Evolutionary conservation across 2,888 invertebrate genomes (phyloP), one percentile per base, ranked within the genome.

Genomic region (Notodonta dromedarius): DNA sequence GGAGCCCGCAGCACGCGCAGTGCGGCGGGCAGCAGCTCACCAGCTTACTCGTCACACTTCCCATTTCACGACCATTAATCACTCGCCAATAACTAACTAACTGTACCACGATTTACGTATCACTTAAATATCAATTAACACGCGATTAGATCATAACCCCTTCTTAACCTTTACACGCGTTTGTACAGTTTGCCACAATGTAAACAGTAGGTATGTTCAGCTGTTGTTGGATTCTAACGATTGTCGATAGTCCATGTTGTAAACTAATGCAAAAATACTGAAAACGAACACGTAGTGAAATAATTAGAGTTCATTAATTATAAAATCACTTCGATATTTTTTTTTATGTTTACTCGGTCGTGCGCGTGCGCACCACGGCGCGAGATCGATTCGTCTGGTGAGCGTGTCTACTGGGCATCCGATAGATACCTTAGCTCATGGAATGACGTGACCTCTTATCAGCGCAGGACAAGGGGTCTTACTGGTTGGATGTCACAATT

Each of bases 1-100:
- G 67, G 40, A 74, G 58, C 48, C 81, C 79, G 65, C 88, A 88
- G 70, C 89, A 90, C 44, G 67, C 56, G 58, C 85, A 85, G 48
- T 80, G 70, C 13, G 81, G 74, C 1, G 83, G 81, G 64, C 87
- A 90, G 65, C 67, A 82, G 9, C 74, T 70, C 8, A 73, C 74
- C 58, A 92, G 58, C 71, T 87, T 91, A 69, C 90, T 92, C 73
- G 82, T 87, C 66, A 88, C 88, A 65, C 82, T 73, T 76, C 92
- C 93, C 92, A 93, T 93, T 64, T 63, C 76, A 66, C 67, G 61
- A 57, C 53, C 58, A 67, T 57, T 44, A 65, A 70, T 59, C 64
- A 72, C 70, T 61, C 66, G 70, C 65, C 50, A 69, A 68, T 56
- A 65, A 69, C 62, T 69, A 65, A 76, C 72, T 63, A 58, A 32